phyloP scores from a whole-genome alignment of 2,888 invertebrate species.

The Stenurella melanura region DNA sequence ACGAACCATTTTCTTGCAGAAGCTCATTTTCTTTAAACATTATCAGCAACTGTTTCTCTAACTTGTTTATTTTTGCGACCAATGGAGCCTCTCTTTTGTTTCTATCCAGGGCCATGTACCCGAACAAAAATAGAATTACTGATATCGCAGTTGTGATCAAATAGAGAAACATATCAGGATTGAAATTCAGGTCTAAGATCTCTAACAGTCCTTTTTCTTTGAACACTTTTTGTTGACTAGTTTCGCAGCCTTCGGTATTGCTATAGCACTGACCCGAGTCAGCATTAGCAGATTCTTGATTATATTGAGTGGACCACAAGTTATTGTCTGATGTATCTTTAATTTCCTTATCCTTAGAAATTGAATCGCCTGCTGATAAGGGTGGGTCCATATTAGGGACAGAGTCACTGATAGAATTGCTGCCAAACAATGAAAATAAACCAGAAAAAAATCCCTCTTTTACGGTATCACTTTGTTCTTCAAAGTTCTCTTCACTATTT shows the following conservation, averaged over 20 bases:
- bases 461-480: not conserved
- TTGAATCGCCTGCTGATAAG: not conserved
- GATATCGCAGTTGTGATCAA: slow-evolving; percentile 80
- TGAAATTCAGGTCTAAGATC: slow-evolving; percentile 53
- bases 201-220: slow-evolving; percentile 4
- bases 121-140: slow-evolving; percentile 83
- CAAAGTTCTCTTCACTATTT: not conserved
- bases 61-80: slow-evolving; percentile 80
- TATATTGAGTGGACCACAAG: slow-evolving; percentile 11
- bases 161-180: slow-evolving; percentile 62
- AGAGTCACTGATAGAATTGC: slow-evolving; percentile 17
- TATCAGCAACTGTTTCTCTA: slow-evolving; percentile 79
- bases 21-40: slow-evolving; percentile 80
- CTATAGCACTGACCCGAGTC: slow-evolving; percentile 44
- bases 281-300: not conserved
- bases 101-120: slow-evolving; percentile 87
- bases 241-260: slow-evolving; percentile 33
- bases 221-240: slow-evolving; percentile 9
- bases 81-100: slow-evolving; percentile 82
- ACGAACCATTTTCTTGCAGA: slow-evolving; percentile 75
- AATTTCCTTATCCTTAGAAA: not conserved
- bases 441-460: slow-evolving; percentile 37
- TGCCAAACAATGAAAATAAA: slow-evolving; percentile 39
- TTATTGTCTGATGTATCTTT: not conserved
- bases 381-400: not conserved